A percentile compares a stretch with the other conserved stretches of the same genome.
Evolutionary conservation across 2,888 invertebrate species (phyloP).

Genomic region (Ectemnius lituratus): DNA sequence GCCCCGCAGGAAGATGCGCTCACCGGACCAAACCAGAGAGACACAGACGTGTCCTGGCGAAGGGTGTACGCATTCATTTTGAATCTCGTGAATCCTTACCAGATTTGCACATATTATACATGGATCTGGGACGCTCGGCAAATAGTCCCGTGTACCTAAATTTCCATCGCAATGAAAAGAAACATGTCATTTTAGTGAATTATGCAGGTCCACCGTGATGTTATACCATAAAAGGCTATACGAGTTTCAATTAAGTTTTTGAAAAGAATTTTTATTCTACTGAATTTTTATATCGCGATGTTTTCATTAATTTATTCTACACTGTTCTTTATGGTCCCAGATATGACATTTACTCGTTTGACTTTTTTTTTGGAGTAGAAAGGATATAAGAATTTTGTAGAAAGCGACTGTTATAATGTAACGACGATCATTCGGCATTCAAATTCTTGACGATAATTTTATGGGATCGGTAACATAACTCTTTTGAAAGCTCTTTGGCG

Average conservation of each 20-base stretch:
- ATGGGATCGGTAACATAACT: constrained; percentile 51
- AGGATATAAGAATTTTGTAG: not conserved
- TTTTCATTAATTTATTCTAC: too few species aligned
- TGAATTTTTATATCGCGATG: too few species aligned
- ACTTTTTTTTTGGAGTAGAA: not conserved
- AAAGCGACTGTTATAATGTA: constrained; percentile 1
- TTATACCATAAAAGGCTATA: constrained; percentile 13
- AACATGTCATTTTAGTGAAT: too few species aligned
- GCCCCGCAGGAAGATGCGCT: constrained; percentile 57
- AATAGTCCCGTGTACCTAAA: too few species aligned
- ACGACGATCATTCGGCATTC: constrained; percentile 21
- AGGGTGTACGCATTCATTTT: constrained; percentile 49
- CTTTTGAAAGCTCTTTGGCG: constrained; percentile 34
- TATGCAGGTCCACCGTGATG: constrained; percentile 26
- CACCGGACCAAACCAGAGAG: constrained; percentile 39
- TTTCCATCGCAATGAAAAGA: too few species aligned
- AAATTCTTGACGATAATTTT: constrained; percentile 48
- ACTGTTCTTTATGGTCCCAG: too few species aligned
- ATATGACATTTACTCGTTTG: not conserved
- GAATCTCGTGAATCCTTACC: constrained; percentile 30
- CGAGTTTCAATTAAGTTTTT: constrained; percentile 16
- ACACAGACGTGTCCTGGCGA: constrained; percentile 40
- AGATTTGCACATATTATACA: too few species aligned
- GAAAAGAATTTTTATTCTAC: not conserved
- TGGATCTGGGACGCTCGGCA: too few species aligned